phyloP scores from a whole-genome alignment of 2,888 invertebrate genomes.

The Meteorus cinctellus region DNA sequence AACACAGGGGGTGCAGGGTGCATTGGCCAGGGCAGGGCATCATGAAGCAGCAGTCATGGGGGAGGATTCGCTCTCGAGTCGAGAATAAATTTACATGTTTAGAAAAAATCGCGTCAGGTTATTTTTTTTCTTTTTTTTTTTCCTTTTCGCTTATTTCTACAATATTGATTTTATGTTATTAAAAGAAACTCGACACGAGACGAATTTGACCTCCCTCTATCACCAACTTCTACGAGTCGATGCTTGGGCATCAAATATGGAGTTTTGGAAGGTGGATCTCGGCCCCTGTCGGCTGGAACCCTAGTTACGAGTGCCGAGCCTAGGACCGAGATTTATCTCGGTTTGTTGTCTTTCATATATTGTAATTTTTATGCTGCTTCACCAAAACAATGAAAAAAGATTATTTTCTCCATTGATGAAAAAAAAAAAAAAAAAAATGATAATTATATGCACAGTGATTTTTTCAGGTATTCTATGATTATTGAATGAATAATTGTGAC shows the following conservation, averaged over 20 bases:
- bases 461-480: conserved; percentile 11
- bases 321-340: conserved; percentile 71
- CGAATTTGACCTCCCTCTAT: background rate
- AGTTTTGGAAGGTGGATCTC: conserved; percentile 68
- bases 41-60: conserved; percentile 33
- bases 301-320: conserved; percentile 74
- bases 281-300: conserved; percentile 72
- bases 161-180: background rate
- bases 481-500: conserved; percentile 14
- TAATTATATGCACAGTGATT: background rate
- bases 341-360: conserved; percentile 48
- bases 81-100: conserved; percentile 26
- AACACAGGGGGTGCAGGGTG: conserved; percentile 51
- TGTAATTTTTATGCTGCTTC: conserved; percentile 1
- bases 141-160: background rate
- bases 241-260: conserved; percentile 62
- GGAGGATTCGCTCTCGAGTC: conserved; percentile 16
- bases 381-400: conserved; percentile 13
- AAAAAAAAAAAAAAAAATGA: background rate
- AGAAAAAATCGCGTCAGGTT: conserved; percentile 6
- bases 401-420: background rate
- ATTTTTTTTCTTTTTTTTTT: conserved; percentile 36
- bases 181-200: conserved; percentile 27
- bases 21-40: conserved; percentile 47
- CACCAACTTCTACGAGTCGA: conserved; percentile 44